Base-by-base conservation (phyloP, 2,797 vertebrate species). In the Poecilia gillii region DNA sequence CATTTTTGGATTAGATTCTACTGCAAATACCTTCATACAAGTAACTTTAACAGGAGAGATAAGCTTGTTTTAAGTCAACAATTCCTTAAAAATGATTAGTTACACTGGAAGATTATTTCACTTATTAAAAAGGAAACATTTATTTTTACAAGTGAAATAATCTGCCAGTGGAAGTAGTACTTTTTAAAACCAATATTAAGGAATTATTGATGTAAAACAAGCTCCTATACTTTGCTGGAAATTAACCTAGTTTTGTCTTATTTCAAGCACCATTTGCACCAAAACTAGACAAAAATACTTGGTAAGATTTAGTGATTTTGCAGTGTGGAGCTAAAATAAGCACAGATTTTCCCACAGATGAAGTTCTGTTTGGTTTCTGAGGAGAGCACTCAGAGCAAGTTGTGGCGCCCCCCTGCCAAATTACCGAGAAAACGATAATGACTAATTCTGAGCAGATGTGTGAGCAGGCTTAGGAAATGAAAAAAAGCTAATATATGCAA, bases 381-480 rank as follows among this genome's bases (percentile, higher is more conserved):
- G 84, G 33, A 76, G 33, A 74, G 36, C 41, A 45, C 72, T 73
- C 45, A 57, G 62, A 76, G 84, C 59, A 81, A 77, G 85, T 79
- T 64, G 81, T 76, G 78, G 70, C 45, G 53, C 79, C 73, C 70
- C 76, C 83, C 57, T 28, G 83, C 83, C 84, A 92, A 90, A 87
- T 87, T 77, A 87, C 72, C 72, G 77, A 72, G 73, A 78, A 84
- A 84, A 85, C 79, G 64, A 80, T 87, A 84, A 88, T 49, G 39
- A 81, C 78, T 87, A 78, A 86, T 85, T 89, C 76, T n/a, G 81
- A 92, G 79, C 89, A 90, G 90, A 89, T 90, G 90, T 83, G 83
- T 75, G 2, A 86, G 33, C 64, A 11, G 78, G 73, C 81, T 79
- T 73, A 62, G 80, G 47, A 70, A 51, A 51, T 20, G 20, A 74